Evolutionary conservation across 2,888 invertebrate species (phyloP).

Genomic region (Teinopalpus imperialis): DNA sequence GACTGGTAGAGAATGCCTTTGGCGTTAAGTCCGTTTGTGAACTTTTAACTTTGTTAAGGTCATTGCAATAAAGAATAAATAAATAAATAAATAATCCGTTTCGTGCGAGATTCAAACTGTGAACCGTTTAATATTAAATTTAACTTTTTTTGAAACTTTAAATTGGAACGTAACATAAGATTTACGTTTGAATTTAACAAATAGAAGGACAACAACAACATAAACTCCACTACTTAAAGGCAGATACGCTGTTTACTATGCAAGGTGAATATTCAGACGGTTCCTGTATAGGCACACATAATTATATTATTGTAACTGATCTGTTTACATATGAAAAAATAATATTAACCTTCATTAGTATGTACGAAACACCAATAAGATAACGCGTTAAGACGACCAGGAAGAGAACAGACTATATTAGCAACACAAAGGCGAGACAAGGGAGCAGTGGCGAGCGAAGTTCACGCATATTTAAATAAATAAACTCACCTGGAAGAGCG

Average conservation of each 20-base stretch:
- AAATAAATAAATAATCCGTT: too few species aligned
- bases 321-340: slow-evolving; percentile 12
- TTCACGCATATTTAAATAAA: slow-evolving; percentile 75
- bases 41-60: too few species aligned
- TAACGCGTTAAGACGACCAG: slow-evolving; percentile 48
- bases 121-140: too few species aligned
- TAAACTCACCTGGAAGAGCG: slow-evolving; percentile 57
- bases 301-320: slow-evolving; percentile 13
- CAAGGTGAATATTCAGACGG: not conserved
- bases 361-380: slow-evolving; percentile 30
- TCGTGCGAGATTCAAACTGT: too few species aligned
- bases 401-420: slow-evolving; percentile 50
- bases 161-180: too few species aligned
- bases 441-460: slow-evolving; percentile 55
- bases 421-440: slow-evolving; percentile 60
- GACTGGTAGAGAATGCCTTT: too few species aligned
- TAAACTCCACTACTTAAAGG: too few species aligned
- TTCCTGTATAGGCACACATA: slow-evolving; percentile 2
- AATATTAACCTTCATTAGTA: slow-evolving; percentile 28
- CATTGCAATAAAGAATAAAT: too few species aligned
- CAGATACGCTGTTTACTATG: not conserved
- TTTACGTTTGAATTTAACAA: too few species aligned
- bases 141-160: too few species aligned
- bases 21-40: too few species aligned
- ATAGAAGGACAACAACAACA: too few species aligned